These are phyloP conservation scores for Acheta domesticus DNA, from an alignment of 2,888 invertebrate species.

Conservation along the genomic window DNA sequence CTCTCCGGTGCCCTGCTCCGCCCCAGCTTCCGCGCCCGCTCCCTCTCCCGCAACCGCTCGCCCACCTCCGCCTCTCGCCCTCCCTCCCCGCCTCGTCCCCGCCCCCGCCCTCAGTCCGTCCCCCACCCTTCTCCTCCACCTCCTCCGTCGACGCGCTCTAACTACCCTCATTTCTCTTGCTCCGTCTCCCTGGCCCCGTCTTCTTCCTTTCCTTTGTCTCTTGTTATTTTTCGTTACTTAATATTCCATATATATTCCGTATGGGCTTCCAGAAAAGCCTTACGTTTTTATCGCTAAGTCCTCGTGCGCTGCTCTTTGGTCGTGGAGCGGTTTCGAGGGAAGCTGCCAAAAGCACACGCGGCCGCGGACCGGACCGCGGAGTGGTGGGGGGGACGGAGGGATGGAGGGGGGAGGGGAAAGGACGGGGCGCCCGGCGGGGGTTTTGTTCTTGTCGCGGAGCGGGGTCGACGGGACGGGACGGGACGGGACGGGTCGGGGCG, in stretches of 20 bases:
- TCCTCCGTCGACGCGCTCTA: background rate
- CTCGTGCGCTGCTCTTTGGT: conserved; percentile 18
- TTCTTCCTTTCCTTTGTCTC: conserved; percentile 18
- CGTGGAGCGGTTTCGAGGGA: conserved; percentile 5
- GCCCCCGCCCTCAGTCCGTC: background rate
- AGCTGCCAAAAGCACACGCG: conserved; percentile 18
- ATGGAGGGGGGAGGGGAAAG: background rate
- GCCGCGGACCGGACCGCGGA: background rate
- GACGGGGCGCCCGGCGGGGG: background rate
- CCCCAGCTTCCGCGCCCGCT: background rate
- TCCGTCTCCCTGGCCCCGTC: conserved; percentile 5
- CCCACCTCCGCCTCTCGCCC: background rate
- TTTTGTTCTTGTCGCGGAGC: background rate
- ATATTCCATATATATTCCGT: conserved; percentile 10
- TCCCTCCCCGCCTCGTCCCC: too few relatives aligned
- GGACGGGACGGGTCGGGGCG: background rate
- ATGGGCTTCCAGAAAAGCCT: conserved; percentile 18
- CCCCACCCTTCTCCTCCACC: too few relatives aligned
- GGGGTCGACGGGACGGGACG: background rate
- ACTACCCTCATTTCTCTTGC: conserved; percentile 18
- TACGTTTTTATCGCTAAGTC: conserved; percentile 18
- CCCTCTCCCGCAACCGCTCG: background rate
- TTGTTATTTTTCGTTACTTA: conserved; percentile 18
- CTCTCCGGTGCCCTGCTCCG: too few relatives aligned
- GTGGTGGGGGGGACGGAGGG: background rate